These are phyloP conservation scores for Elephas maximus DNA, from an alignment of 2,113 vertebrate species.

Conservation along the genomic window DNA sequence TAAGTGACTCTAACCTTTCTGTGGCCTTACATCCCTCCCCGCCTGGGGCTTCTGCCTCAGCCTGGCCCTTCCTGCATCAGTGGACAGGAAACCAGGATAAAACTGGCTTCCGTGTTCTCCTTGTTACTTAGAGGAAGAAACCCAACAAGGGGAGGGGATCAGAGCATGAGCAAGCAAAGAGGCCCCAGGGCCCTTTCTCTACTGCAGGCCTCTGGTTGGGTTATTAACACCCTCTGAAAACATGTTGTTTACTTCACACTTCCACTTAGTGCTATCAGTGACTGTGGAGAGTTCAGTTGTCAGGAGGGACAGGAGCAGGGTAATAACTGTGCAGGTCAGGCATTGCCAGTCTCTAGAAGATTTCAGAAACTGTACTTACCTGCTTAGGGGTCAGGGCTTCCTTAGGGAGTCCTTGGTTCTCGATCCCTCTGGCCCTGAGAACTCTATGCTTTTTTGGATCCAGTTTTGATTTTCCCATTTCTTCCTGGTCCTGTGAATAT, in stretches of 20 bases:
- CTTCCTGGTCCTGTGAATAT: not conserved
- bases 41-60: not conserved
- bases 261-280: not conserved
- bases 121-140: not conserved
- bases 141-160: too few species aligned
- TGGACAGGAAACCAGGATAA: too few species aligned
- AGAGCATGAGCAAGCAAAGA: too few species aligned
- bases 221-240: not conserved
- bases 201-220: not conserved
- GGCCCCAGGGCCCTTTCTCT: not conserved
- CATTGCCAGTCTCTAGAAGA: not conserved
- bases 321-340: fast-evolving
- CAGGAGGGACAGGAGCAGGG: not conserved
- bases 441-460: not conserved
- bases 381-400: not conserved
- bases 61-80: not conserved
- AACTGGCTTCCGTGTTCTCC: not conserved
- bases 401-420: not conserved
- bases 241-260: fast-evolving
- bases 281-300: not conserved
- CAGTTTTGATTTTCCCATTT: not conserved
- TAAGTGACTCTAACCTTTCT: not conserved
- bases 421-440: not conserved
- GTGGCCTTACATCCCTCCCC: too few species aligned
- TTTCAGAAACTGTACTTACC: not conserved